Base-by-base conservation (phyloP, 2,888 invertebrate genomes). In the Aleiodes testaceus region DNA sequence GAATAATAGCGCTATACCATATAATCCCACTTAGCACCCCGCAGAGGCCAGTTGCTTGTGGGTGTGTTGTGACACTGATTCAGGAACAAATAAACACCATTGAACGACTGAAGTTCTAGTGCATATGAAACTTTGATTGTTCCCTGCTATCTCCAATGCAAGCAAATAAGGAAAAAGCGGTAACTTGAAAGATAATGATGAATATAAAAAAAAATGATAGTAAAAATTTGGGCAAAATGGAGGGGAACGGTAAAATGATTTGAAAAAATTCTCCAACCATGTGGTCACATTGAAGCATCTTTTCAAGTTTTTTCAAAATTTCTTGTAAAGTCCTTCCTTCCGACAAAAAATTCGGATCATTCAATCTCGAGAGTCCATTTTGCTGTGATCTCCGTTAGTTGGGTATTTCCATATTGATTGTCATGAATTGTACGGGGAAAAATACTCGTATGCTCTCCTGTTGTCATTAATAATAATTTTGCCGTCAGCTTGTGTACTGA, bases 11-110 rank as follows among this genome's bases (percentile, higher is more conserved):
- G 18, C 22, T 66, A 16, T 11, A 61, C 61, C 77, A 79, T 77
- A 79, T 78, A 81, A 80, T 77, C 71, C 79, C 81, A 82, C 79
- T 84, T 81, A 82, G 81, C 81, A 81, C 81, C 84, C 85, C 70
- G 82, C 80, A 76, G 82, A 75, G 82, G 76, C 36, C 82, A 80
- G 84, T 82, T 81, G 73, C 68, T 70, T 52, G 71, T 66, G 71
- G 72, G 83, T 72, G 63, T 85, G 82, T 85, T 85, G 82, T 84
- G 83, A 85, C 84, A 82, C 78, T 74, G 73, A 77, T 78, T 79
- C 78, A 75, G 80, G 79, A 80, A 81, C 81, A 84, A 84, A 84
- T 81, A 84, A 85, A 84, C 81, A 83, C 70, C 14, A 49, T 49
- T 64, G 22, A 22, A 18, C 20, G n/a, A 61, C 61, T 42, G 7